Evolutionary conservation across 1,140 invertebrate genomes (phyloP), one percentile per base, ranked within the genome.

Genomic region (Drosophila arawakana): DNA sequence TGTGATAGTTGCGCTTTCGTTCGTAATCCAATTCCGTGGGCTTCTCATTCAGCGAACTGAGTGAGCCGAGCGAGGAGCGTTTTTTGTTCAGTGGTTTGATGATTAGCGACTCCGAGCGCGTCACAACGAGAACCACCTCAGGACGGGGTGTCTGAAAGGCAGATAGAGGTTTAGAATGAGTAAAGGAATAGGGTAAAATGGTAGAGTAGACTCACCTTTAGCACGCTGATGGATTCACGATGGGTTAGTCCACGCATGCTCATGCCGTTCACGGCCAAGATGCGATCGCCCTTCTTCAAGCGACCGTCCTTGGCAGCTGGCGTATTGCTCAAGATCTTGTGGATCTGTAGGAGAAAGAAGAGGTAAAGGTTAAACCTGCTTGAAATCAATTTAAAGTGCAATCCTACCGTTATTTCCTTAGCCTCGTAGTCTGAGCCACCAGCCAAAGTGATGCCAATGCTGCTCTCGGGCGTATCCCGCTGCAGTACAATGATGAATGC

Each of bases 201-300:
- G 18, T 21, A 21, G 18, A 2, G 1, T 21, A 21, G 18, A 0
- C 67, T 52, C 92, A 96, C 96, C 94, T 98, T 98, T 1, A 98
- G 93, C 69, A 98, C 95, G 73, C 96, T 94, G 58, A 98, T 94
- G 66, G 97, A 97, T 91, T 98, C 96, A 11, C 95, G 94, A 91
- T 98, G 97, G 30, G 96, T 97, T 15, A 98, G 92, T 57, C 96
- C 96, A 63, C 95, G 94, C 92, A 97, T 96, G 72, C 94, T 94
- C 85, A 95, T 95, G n/a, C 97, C 97, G 92, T 98, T 98, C 74
- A 98, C 97, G 41, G 97, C 97, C 41, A 97, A 93, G 9, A 98
- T 96, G 82, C 97, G 95, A 84, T 98, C 97, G 11, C 97, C 97
- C 86, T 96, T 95, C 91, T 96, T 96, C n/a, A 98, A 94, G 57